phyloP scores from a whole-genome alignment of 2,113 vertebrate genomes.

The Triplophysa rosa region DNA sequence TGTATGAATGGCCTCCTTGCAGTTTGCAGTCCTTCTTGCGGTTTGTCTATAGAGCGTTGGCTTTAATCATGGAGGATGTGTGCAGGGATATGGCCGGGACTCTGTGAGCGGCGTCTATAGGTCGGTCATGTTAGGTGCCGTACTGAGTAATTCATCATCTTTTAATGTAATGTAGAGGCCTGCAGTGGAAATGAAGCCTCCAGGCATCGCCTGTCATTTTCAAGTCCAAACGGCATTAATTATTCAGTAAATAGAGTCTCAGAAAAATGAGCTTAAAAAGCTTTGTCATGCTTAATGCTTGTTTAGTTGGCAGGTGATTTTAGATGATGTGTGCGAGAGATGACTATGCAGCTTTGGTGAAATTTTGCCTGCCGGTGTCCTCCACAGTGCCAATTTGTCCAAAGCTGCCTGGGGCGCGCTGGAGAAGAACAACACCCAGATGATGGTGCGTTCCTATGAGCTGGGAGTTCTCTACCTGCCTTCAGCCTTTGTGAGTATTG shows the following conservation, averaged over 20 bases:
- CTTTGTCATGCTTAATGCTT: neutral
- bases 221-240: neutral
- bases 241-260: neutral
- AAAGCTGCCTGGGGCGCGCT: slow-evolving; percentile 95
- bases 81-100: too few species aligned
- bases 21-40: too few species aligned
- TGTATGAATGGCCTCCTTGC: too few species aligned
- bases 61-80: too few species aligned
- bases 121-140: too few species aligned
- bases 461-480: slow-evolving; percentile 94
- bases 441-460: slow-evolving; percentile 97
- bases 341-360: neutral
- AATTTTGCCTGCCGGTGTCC: slow-evolving; percentile 33
- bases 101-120: too few species aligned
- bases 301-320: neutral
- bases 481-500: slow-evolving; percentile 87
- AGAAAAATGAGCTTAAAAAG: neutral
- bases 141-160: too few species aligned
- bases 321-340: neutral
- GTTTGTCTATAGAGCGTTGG: too few species aligned
- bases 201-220: too few species aligned
- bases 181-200: slow-evolving; percentile 9
- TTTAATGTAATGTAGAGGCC: slow-evolving; percentile 50
- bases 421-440: slow-evolving; percentile 89
- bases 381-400: slow-evolving; percentile 89